A percentile compares a stretch with the other conserved stretches of the same genome.
These are phyloP conservation scores for Aphidoletes aphidimyza DNA, from an alignment of 2,888 invertebrate species.

Conservation along the genomic window DNA sequence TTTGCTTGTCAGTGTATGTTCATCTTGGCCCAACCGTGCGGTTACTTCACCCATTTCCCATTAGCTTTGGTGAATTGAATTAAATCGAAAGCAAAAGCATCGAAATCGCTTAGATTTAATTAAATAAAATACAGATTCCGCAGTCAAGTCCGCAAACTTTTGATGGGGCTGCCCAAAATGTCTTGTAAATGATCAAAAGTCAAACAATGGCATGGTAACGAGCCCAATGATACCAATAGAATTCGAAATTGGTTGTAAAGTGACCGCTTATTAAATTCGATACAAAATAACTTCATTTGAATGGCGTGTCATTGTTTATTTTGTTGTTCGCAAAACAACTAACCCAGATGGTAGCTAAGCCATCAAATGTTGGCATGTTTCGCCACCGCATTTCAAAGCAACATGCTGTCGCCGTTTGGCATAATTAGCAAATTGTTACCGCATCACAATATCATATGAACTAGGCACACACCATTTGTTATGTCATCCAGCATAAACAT, in stretches of 20 bases:
- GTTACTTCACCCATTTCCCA: too few relatives aligned
- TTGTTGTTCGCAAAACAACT: not conserved
- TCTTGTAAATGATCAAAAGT: not conserved
- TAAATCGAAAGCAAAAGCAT: not conserved
- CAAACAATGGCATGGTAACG: not conserved
- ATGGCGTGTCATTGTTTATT: not conserved
- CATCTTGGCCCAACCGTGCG: too few relatives aligned
- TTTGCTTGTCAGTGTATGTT: too few relatives aligned
- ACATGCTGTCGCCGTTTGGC: not conserved
- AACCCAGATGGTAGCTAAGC: not conserved
- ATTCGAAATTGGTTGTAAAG: not conserved
- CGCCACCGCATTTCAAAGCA: not conserved
- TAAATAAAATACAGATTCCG: not conserved
- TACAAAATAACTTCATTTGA: not conserved
- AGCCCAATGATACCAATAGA: not conserved
- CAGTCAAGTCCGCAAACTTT: not conserved
- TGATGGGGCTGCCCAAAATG: not conserved
- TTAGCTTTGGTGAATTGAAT: too few relatives aligned
- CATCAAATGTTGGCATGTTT: not conserved
- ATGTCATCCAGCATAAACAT: too few relatives aligned
- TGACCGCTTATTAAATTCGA: conserved; percentile 3
- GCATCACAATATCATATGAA: not conserved
- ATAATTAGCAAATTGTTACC: conserved; percentile 17
- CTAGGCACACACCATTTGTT: conserved; percentile 14
- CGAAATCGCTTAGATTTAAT: conserved; percentile 3